Conservation (phyloP, 2,888 invertebrate species). For the Abrostola tripartita region DNA sequence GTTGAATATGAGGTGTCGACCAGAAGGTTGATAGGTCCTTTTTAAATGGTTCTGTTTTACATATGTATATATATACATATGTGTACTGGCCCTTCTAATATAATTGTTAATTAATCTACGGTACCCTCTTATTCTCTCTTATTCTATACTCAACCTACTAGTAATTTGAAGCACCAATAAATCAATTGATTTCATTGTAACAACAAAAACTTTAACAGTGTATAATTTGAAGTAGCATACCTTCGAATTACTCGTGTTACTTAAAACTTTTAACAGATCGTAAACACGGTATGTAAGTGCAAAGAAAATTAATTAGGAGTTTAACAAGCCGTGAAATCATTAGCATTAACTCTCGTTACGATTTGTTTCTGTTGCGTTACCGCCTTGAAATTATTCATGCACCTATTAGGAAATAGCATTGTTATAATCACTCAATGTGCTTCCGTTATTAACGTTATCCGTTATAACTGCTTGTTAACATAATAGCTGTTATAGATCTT, state of each 20-base stretch:
- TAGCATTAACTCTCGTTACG: slow-evolving; percentile 20
- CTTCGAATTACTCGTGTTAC: slow-evolving; percentile 3
- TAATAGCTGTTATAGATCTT: slow-evolving; percentile 12
- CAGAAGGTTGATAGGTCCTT: too few relatives aligned
- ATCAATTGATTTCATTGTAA: neutral
- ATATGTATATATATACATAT: too few relatives aligned
- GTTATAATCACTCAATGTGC: slow-evolving; percentile 39
- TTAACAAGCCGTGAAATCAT: slow-evolving; percentile 39
- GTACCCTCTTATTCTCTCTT: neutral
- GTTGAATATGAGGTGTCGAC: neutral
- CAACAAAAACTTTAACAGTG: neutral
- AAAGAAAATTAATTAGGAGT: slow-evolving; percentile 10
- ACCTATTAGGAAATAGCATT: slow-evolving; percentile 40
- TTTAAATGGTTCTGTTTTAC: too few relatives aligned
- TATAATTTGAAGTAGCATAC: neutral
- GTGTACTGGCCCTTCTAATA: too few relatives aligned
- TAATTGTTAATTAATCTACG: too few relatives aligned
- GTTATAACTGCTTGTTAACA: slow-evolving; percentile 29
- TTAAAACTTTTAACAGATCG: slow-evolving; percentile 5
- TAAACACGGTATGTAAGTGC: slow-evolving; percentile 17
- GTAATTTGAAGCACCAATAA: neutral
- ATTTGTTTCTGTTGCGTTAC: slow-evolving; percentile 29
- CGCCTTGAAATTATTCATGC: slow-evolving; percentile 39
- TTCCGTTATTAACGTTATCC: slow-evolving; percentile 45
- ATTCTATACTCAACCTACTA: neutral